Evolutionary conservation across 2,888 invertebrate species (phyloP), one percentile per base, ranked within the genome.

Genomic region (Orthosia gothica): DNA sequence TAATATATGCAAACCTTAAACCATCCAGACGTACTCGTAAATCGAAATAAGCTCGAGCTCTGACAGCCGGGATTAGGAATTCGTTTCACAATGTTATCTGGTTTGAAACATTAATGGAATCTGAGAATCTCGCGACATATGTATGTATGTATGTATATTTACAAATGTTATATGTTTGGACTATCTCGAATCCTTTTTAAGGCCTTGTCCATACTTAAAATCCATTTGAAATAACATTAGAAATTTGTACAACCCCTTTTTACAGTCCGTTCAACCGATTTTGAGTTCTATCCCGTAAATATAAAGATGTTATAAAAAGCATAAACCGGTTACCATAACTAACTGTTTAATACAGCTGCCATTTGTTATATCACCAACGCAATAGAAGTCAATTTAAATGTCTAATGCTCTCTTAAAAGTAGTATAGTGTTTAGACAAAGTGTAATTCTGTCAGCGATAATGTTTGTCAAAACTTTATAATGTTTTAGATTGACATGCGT

Each of bases 21-120:
- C 18, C 40, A 49, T 75, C 59, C 11, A 79, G 74, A 79, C 57
- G 18, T 40, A 40, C 40, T 40, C 40, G 40, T 5, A 63, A 20
- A 73, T 79, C 4, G 58, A 54, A 80, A 59, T 59, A 62, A 80
- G 40, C 52, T 18, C 26, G 74, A 74, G 62, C 58, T 20, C 52
- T 3, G 63, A 64, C 74, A 80, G n/a, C n/a, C 45, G n/a, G 32
- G 74, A 80, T 76, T 80, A 57, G 58, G 47, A 80, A 58, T 73
- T 76, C 73, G 52, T 73, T 76, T 76, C 50, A 72, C 79, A 76
- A 20, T 79, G 79, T n/a, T 72, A 72, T 79, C 61, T 55, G 45
- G 40, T 54, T 79, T 74, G n/a, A 80, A 76, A 80, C 62, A 74
- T 80, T 80, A 63, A 80, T 74, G 52, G 80, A 79, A 76, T 74